Evolutionary conservation across 2,113 vertebrate genomes (phyloP).

Genomic region (Pterocles orientalis): DNA sequence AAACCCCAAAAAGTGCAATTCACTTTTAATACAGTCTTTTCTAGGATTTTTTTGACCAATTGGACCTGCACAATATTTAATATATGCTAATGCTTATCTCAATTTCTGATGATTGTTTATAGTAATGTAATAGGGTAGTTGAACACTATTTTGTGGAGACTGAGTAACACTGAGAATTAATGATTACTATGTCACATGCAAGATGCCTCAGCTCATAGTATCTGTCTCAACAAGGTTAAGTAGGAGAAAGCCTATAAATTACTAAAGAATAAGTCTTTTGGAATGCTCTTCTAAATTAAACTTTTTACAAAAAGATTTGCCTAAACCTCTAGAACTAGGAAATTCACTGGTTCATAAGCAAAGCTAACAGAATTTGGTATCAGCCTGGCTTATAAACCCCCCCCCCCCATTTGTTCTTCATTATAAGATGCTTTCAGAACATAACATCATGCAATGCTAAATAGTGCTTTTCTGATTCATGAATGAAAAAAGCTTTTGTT

Average conservation of each 20-base stretch:
- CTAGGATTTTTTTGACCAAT: background rate
- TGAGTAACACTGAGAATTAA: background rate
- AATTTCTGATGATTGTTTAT: background rate
- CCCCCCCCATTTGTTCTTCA: background rate
- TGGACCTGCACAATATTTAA: background rate
- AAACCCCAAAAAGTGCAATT: background rate
- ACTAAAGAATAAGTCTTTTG: background rate
- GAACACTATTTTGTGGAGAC: background rate
- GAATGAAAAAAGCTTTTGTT: slow-evolving; percentile 48
- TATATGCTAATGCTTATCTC: background rate
- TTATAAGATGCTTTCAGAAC: background rate
- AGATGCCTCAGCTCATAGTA: background rate
- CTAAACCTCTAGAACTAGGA: background rate
- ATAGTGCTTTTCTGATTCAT: background rate
- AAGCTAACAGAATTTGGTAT: background rate
- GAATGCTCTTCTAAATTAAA: background rate
- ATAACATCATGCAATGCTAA: background rate
- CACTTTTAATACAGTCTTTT: background rate
- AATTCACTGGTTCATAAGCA: background rate
- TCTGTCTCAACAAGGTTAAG: background rate
- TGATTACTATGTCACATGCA: background rate
- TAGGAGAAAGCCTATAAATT: background rate
- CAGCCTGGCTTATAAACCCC: background rate
- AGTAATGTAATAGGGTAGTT: background rate
- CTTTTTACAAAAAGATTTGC: background rate